Conservation (phyloP, 2,888 invertebrate genomes). For the Philaethria dido region DNA sequence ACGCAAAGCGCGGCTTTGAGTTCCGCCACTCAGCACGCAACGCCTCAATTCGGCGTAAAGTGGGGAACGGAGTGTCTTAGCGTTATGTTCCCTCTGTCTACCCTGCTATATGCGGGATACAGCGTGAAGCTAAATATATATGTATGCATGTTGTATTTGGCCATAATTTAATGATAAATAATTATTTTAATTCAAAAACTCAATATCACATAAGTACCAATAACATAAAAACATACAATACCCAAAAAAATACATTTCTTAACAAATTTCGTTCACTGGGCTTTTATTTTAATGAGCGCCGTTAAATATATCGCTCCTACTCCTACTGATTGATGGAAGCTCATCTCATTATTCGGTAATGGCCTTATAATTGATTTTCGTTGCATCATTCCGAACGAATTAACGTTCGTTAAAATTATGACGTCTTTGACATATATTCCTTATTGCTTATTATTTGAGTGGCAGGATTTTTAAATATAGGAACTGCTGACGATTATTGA, state of each 20-base stretch:
- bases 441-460: constrained; percentile 1
- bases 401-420: constrained; percentile 22
- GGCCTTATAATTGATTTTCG: constrained; percentile 29
- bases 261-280: constrained; percentile 9
- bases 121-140: too few species aligned
- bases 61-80: too few species aligned
- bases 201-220: not conserved
- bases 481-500: too few species aligned
- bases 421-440: constrained; percentile 1
- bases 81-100: too few species aligned
- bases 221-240: not conserved
- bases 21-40: too few species aligned
- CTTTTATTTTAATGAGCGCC: constrained; percentile 45
- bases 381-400: constrained; percentile 14
- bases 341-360: constrained; percentile 39
- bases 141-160: too few species aligned
- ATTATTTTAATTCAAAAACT: too few species aligned
- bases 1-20: too few species aligned
- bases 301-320: constrained; percentile 43
- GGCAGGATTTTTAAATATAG: not conserved
- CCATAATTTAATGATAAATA: too few species aligned
- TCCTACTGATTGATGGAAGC: constrained; percentile 44
- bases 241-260: not conserved
- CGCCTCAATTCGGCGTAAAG: too few species aligned
- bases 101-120: too few species aligned